phyloP scores from a whole-genome alignment of 2,113 vertebrate species.

The Tilapia sparmanii region DNA sequence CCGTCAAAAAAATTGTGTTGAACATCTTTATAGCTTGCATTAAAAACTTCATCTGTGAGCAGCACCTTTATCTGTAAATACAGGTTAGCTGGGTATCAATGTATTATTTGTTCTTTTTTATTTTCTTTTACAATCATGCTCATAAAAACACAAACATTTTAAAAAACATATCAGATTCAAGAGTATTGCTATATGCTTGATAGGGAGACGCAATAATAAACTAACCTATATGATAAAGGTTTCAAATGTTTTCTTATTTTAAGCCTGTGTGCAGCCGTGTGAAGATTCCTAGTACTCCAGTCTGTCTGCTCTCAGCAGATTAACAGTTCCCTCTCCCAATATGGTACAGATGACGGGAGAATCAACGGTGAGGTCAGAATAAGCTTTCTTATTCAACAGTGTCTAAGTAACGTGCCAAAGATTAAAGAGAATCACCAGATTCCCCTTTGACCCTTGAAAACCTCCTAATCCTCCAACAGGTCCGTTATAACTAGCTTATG shows the following conservation, averaged over 20 bases:
- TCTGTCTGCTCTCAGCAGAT: constrained; percentile 33
- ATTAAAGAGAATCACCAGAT: background rate
- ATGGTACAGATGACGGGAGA: background rate
- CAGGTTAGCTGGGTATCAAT: background rate
- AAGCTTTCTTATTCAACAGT: constrained; percentile 22
- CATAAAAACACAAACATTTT: background rate
- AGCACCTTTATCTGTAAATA: background rate
- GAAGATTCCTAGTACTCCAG: background rate
- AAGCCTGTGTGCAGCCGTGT: background rate
- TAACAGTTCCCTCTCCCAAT: constrained; percentile 1
- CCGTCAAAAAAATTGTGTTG: background rate
- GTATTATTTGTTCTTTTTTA: background rate
- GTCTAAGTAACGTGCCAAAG: background rate
- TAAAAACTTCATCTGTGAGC: background rate
- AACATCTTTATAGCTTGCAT: background rate
- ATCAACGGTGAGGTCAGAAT: background rate
- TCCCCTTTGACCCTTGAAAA: background rate
- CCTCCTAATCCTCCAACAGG: background rate
- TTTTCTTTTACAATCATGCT: background rate
- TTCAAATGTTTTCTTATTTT: background rate
- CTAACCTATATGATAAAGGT: background rate
- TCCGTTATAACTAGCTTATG: background rate
- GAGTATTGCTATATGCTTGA: background rate
- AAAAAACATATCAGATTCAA: background rate
- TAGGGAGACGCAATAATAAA: background rate